Evolutionary conservation across 2,888 invertebrate species (phyloP), one percentile per base, ranked within the genome.

Genomic region (Teleiodes luculella): DNA sequence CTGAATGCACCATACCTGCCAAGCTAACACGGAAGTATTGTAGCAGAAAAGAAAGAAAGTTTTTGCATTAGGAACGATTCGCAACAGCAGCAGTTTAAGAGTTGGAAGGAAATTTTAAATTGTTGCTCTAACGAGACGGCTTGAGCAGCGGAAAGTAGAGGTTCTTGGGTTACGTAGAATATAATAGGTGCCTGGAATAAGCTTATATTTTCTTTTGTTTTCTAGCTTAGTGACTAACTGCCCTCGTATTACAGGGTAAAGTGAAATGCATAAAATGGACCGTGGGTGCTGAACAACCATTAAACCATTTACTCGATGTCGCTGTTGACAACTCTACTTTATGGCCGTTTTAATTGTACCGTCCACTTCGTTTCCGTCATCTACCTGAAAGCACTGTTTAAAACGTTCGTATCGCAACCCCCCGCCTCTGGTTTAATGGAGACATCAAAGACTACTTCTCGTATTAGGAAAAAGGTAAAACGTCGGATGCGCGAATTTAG

Each of bases 341-440:
- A 56, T 43, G 20, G 33, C 45, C 16, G 35, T 36, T 56, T 53
- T 56, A 55, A 56, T 52, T 52, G 56, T n/a, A 14, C 14, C 16
- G 14, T 39, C 24, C 52, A 39, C 52, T 39, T 37, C n/a, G n/a
- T 47, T 47, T 14, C 31, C 36, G 49, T 10, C 37, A 51, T 33
- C 33, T 14, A 41, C 41, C 51, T 51, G 31, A 51, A 31, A 51
- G 49, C 37, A 14, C n/a, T 13, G 48, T 33, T 48, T 51, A 41
- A 51, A 49, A 49, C 20, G 37, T 37, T 33, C 37, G n/a, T 24
- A 24, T 33, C 37, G n/a, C 37, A 13, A 37, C 24, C 36, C 8
- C 36, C 49, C 49, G 13, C 49, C 20, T 13, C 11, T 20, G 13
- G 13, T 37, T 49, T 37, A 37, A 37, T 28, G 13, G n/a, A 8